Percentiles rank a stretch among this genome's conserved stretches.
Conservation (phyloP, 2,797 vertebrate genomes). For the Arremon aurantiirostris region DNA sequence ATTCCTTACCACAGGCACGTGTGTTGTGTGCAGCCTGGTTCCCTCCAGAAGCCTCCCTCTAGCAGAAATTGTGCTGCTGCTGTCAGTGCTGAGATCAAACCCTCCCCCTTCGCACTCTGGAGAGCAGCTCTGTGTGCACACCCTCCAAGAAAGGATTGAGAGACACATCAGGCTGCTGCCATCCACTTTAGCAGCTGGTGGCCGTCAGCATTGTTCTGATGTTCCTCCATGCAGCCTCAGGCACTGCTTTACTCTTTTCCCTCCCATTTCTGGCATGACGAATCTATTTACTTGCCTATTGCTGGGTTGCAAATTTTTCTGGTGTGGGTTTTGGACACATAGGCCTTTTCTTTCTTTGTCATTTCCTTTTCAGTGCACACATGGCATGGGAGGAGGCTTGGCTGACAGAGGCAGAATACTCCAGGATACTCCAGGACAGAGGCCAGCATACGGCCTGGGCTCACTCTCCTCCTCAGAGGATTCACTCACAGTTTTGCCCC, state of each 20-base stretch:
- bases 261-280: not conserved
- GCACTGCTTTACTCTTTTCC: not conserved
- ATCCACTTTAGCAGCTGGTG: not conserved
- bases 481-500: not conserved
- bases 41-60: not conserved
- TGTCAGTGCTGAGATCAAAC: not conserved
- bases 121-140: not conserved
- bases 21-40: not conserved
- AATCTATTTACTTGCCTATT: not conserved
- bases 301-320: not conserved
- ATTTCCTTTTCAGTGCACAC: not conserved
- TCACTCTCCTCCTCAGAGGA: not conserved
- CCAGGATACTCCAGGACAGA: not conserved
- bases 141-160: not conserved
- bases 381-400: not conserved
- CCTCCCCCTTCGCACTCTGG: not conserved
- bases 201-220: not conserved
- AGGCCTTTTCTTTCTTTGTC: not conserved
- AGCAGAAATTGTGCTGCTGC: not conserved
- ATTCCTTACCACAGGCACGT: accelerated
- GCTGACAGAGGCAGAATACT: not conserved
- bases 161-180: not conserved
- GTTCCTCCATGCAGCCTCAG: not conserved
- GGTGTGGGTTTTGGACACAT: slow-evolving; percentile 7
- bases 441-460: not conserved